Evolutionary conservation across 1,140 invertebrate species (phyloP).

Genomic region (Aphelinus atriplicis): DNA sequence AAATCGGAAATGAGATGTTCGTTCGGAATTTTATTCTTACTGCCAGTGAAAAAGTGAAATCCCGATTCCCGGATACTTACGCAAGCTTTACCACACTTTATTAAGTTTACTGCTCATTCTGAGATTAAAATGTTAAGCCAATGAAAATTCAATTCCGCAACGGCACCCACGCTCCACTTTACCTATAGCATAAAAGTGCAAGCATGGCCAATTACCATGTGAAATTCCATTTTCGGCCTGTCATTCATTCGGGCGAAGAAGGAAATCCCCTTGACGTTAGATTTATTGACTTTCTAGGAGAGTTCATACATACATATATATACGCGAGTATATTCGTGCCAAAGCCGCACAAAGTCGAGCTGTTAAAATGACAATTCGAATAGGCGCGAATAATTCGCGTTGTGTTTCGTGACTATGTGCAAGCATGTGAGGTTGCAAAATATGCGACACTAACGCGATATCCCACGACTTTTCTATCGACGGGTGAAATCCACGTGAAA

Average conservation of each 20-base stretch:
- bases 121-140: neutral
- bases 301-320: neutral
- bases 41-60: no score
- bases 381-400: neutral
- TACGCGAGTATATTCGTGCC: no score
- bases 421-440: no score
- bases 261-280: constrained; percentile 23
- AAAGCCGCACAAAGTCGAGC: neutral
- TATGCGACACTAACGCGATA: no score
- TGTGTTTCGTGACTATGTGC: neutral
- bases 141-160: constrained; percentile 26
- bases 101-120: no score
- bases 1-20: no score
- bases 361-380: constrained; percentile 25
- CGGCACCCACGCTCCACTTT: constrained; percentile 25
- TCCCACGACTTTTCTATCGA: no score
- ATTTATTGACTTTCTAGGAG: constrained; percentile 39
- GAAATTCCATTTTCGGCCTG: constrained; percentile 33
- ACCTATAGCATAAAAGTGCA: constrained; percentile 8
- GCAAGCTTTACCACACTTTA: no score
- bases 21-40: no score
- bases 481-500: no score
- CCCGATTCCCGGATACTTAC: no score
- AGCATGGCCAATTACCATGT: constrained; percentile 8
- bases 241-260: constrained; percentile 11